phyloP scores from a whole-genome alignment of 2,888 invertebrate species.

The Pyrocoelia pectoralis region DNA sequence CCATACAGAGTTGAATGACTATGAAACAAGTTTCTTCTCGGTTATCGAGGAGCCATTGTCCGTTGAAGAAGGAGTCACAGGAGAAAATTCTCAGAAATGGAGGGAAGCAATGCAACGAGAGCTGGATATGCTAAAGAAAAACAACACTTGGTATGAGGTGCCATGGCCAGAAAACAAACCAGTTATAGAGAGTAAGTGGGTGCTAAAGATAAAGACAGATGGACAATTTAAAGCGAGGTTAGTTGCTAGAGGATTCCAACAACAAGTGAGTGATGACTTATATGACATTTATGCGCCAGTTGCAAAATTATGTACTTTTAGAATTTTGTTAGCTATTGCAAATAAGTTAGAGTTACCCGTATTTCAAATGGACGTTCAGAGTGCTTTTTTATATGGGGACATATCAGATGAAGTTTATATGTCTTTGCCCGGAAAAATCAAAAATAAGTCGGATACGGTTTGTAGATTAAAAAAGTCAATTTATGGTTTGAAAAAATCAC shows the following conservation, averaged over 20 bases:
- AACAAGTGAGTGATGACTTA: not conserved
- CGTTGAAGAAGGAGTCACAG: no score
- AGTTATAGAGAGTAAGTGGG: not conserved
- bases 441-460: not conserved
- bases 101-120: no score
- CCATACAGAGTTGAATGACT: constrained; percentile 53
- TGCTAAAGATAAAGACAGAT: not conserved
- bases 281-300: not conserved
- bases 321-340: not conserved
- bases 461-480: not conserved
- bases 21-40: no score
- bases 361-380: constrained; percentile 2
- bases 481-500: not conserved
- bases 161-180: no score
- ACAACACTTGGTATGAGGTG: no score
- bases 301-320: no score
- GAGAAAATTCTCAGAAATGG: no score
- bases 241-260: not conserved
- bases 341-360: not conserved
- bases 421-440: not conserved
- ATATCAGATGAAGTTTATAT: no score
- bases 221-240: no score
- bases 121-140: no score
- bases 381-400: no score
- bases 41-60: no score